Conservation (phyloP, 2,888 invertebrate genomes). For the Cotesia congregata region DNA sequence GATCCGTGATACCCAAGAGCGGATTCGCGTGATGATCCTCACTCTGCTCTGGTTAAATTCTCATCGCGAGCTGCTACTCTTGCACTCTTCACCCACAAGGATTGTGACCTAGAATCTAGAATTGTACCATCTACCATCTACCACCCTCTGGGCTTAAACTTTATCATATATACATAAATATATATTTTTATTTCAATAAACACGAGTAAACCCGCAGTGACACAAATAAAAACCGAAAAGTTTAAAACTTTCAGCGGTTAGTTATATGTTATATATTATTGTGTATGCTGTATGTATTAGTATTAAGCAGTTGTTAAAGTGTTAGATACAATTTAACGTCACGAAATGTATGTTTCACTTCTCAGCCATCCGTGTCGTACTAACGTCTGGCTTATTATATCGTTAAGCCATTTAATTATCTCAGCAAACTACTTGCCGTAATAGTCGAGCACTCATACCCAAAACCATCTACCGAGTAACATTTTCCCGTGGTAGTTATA, state of each 20-base stretch:
- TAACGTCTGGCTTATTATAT: conserved; percentile 66
- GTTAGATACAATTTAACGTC: conserved; percentile 25
- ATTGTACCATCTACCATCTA: no score
- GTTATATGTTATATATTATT: neutral
- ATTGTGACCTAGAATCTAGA: neutral
- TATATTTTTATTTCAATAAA: no score
- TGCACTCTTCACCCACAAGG: neutral
- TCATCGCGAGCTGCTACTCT: neutral
- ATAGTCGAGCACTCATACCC: conserved; percentile 58
- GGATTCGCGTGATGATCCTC: conserved; percentile 1
- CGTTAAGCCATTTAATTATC: conserved; percentile 70
- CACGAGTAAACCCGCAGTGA: no score
- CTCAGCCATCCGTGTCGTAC: conserved; percentile 23
- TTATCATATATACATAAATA: no score
- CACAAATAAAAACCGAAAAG: neutral
- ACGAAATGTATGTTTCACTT: conserved; percentile 32
- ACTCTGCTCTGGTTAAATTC: neutral
- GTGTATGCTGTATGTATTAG: neutral
- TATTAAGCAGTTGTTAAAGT: conserved; percentile 7
- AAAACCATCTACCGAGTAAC: conserved; percentile 18
- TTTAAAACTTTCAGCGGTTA: neutral
- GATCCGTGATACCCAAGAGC: conserved; percentile 1
- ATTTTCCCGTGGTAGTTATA: neutral
- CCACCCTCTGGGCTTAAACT: no score
- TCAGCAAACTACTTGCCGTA: conserved; percentile 68